phyloP scores from a whole-genome alignment of 2,113 vertebrate species.

The Sinocyclocheilus grahami region DNA sequence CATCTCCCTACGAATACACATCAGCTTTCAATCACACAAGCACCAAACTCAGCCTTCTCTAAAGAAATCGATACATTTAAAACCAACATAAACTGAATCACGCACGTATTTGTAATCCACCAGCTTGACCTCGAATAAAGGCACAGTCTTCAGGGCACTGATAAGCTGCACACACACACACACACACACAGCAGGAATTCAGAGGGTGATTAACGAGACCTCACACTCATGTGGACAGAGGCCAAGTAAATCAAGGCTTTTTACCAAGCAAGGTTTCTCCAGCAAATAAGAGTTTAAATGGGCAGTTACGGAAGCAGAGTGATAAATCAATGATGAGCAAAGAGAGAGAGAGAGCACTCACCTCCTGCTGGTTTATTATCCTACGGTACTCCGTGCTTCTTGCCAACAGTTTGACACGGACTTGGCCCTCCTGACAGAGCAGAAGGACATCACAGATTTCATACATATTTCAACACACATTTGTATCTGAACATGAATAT shows the following conservation, averaged over 20 bases:
- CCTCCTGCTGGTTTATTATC: constrained; percentile 94
- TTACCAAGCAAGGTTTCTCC: constrained; percentile 60
- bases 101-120: constrained; percentile 98
- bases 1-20: constrained; percentile 79
- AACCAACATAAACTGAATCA: constrained; percentile 50
- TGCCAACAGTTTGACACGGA: constrained; percentile 91
- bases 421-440: constrained; percentile 83
- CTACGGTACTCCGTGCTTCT: constrained; percentile 94
- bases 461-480: background rate
- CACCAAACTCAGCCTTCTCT: background rate
- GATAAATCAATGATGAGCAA: constrained; percentile 70
- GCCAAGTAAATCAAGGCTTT: constrained; percentile 66
- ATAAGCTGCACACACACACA: constrained; percentile 81
- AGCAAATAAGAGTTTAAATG: constrained; percentile 72
- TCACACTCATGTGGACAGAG: constrained; percentile 58
- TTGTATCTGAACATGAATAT: background rate
- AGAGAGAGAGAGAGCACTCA: constrained; percentile 65
- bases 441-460: background rate
- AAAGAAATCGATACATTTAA: constrained; percentile 34
- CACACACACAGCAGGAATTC: constrained; percentile 49
- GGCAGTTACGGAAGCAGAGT: constrained; percentile 62
- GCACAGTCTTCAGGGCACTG: constrained; percentile 88
- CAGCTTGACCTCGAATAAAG: constrained; percentile 86
- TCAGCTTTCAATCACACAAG: constrained; percentile 23
- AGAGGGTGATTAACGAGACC: constrained; percentile 64